A percentile compares a stretch with the other conserved stretches of the same genome.
Conservation (phyloP, 2,888 invertebrate species). For the Troides aeacus region DNA sequence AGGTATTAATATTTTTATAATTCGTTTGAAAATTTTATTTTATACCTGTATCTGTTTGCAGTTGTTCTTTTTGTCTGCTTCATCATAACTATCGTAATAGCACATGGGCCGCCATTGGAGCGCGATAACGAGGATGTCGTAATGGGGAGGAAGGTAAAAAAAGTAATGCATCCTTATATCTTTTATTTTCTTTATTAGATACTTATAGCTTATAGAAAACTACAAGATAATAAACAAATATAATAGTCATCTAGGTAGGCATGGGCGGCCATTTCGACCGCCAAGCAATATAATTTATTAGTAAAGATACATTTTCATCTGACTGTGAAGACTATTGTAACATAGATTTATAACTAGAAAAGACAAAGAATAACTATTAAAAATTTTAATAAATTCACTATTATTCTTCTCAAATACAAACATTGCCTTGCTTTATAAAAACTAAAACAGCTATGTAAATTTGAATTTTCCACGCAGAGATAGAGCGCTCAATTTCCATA, state of each 20-base stretch:
- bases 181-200: not conserved
- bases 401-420: not conserved
- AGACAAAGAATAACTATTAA: not conserved
- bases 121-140: conserved; percentile 69
- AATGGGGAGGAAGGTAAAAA: conserved; percentile 75
- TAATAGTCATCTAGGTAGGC: too few relatives aligned
- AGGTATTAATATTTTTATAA: not conserved
- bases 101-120: conserved; percentile 67
- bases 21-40: not conserved
- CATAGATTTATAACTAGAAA: too few relatives aligned
- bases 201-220: not conserved
- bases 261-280: too few relatives aligned
- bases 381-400: not conserved
- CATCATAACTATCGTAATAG: conserved; percentile 37
- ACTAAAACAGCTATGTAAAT: conserved; percentile 7
- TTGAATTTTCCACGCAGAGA: conserved; percentile 12
- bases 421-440: conserved; percentile 9
- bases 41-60: conserved; percentile 40
- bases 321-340: too few relatives aligned
- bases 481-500: conserved; percentile 23
- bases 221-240: not conserved
- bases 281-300: too few relatives aligned
- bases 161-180: conserved; percentile 38
- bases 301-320: too few relatives aligned
- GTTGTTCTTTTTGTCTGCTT: conserved; percentile 44